Base-by-base conservation (phyloP, 2,113 vertebrate species). In the Corynorhinus townsendii region DNA sequence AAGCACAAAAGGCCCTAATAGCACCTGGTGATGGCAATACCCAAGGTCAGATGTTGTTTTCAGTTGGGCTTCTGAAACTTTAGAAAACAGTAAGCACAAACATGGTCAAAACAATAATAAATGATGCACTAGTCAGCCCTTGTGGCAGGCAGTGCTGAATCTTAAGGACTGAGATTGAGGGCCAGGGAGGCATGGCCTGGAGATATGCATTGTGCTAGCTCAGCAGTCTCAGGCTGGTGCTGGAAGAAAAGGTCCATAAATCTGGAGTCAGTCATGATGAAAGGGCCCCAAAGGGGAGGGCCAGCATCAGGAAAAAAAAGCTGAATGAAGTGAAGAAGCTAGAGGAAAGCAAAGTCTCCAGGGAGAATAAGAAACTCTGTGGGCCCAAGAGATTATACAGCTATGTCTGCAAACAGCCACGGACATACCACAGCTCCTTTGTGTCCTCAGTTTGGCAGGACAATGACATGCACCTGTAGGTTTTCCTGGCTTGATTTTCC, bases 221-320 rank as follows among this genome's bases (percentile, higher is more conserved):
- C 94, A 90, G 82, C 86, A 71, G 47, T 64, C 62, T 76, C 59
- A 59, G 3, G 20, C n/a, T 76, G 69, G 33, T 8, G 4, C n/a
- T 73, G n/a, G 68, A 52, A 90, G 73, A 43, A 94, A 95, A 79
- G 2, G 35, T 19, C 62, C 81, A 84, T 95, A 89, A 94, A 95
- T 95, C 68, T 84, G 43, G 38, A 96, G 64, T 16, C 62, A 83
- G 82, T 59, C 11, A 84, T 35, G 16, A 56, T 49, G 43, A 56
- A 80, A 83, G 64, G 49, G 43, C 38, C 26, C 9, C 11, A 45
- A 45, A 14, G 11, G 35, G 38, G 75, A 94, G 64, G 26, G 38
- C 45, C 2, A 7, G 76, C 38, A 38, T 17, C 20, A 49, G 56
- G 17, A 6, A 54, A 56, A 79, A 47, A 89, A 85, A 76, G 20